Evolutionary conservation across 1,140 invertebrate genomes (phyloP), one percentile per base, ranked within the genome.

Genomic region (Dendroctonus ponderosae): DNA sequence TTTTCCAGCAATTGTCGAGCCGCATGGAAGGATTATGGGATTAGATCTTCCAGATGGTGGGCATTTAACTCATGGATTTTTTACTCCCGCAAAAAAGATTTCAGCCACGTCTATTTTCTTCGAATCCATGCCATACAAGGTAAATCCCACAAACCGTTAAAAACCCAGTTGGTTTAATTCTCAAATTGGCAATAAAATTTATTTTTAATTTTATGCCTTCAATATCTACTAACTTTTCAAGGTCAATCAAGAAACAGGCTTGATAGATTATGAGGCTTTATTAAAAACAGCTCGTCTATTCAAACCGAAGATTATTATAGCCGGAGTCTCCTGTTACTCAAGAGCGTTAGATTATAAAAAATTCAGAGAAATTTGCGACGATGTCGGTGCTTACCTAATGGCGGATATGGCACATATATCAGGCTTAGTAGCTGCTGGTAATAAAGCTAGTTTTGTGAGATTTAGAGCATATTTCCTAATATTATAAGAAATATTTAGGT

Each of bases 101-200:
- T 99, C 96, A 0, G 96, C 96, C 3, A 97, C 96, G 0, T 98
- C 96, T 0, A 90, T 98, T 46, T 99, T 96, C 82, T 99, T 99
- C 78, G 96, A 99, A 82, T 97, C 95, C 9, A 94, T 98, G 90
- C 96, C 96, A 5, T 99, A 99, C 76, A 98, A 97, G 81, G 89
- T 97, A 68, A 61, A 15, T 4, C 11, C 12, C 42, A n/a, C n/a
- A n/a, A n/a, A n/a, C n/a, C n/a, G 7, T 42, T 39, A 53, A 14
- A 14, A 54, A 56, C n/a, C n/a, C n/a, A n/a, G n/a, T n/a, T n/a
- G n/a, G n/a, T n/a, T n/a, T 37, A 54, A 50, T 7, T 44, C 9
- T 14, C 44, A 58, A 44, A 6, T 37, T 46, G 3, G 11, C 39
- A 43, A 51, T 37, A 6, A 51, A 37, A 53, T 38, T 60, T 51